phyloP scores from a whole-genome alignment of 2,888 invertebrate genomes.

The Melieria picta region DNA sequence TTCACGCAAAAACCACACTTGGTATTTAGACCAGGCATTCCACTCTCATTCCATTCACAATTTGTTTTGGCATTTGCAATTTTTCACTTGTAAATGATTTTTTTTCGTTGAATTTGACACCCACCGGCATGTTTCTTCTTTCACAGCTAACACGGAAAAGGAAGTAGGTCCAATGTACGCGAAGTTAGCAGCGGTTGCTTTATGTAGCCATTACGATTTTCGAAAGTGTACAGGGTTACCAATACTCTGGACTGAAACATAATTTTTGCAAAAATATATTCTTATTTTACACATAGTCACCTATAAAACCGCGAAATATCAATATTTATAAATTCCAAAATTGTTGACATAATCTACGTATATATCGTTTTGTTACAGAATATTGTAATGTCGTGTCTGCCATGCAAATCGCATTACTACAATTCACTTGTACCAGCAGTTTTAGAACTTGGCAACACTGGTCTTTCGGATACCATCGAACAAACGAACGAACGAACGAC shows the following conservation, averaged over 20 bases:
- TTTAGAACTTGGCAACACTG: neutral
- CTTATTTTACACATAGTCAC: too few species aligned
- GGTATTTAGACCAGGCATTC: neutral
- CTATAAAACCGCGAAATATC: too few species aligned
- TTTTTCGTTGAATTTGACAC: constrained; percentile 56
- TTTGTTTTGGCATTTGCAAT: constrained; percentile 39
- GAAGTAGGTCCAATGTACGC: constrained; percentile 50
- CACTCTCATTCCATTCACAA: constrained; percentile 2
- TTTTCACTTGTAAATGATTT: constrained; percentile 45
- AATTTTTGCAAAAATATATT: too few species aligned
- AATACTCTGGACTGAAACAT: too few species aligned
- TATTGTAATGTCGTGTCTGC: too few species aligned
- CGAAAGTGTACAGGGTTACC: too few species aligned
- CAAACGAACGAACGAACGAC: neutral
- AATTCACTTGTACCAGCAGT: neutral
- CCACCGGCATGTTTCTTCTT: constrained; percentile 67
- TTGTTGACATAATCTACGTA: too few species aligned
- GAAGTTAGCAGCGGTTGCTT: constrained; percentile 40
- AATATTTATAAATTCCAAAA: too few species aligned
- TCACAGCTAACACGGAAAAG: constrained; percentile 67
- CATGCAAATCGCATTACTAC: too few species aligned
- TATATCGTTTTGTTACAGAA: too few species aligned
- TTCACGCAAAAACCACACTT: neutral
- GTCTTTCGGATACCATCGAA: constrained; percentile 10
- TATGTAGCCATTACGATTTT: too few species aligned